phyloP scores from a whole-genome alignment of 1,140 invertebrate genomes.

The Myzus persicae region DNA sequence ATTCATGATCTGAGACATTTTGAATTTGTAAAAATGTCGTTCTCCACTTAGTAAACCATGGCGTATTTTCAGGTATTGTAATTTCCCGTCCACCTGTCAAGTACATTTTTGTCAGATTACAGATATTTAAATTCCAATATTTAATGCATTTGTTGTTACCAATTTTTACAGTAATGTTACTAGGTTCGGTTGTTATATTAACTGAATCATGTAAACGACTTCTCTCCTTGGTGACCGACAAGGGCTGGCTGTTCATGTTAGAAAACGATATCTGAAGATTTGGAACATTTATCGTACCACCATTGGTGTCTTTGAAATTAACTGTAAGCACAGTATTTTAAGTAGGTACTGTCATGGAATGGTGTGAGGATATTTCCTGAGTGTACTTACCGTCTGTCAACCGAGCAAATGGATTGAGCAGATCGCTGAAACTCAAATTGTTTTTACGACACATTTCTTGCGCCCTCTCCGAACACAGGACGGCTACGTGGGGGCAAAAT shows the following conservation, averaged over 20 bases:
- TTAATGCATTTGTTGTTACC: background rate
- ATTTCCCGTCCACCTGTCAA: constrained; percentile 27
- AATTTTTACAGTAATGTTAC: background rate
- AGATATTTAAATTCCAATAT: background rate
- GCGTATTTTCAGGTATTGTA: constrained; percentile 72
- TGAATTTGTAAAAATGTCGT: constrained; percentile 89
- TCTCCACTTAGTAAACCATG: constrained; percentile 97
- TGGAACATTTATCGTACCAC: constrained; percentile 11
- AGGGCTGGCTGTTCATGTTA: constrained; percentile 21
- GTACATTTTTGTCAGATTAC: background rate
- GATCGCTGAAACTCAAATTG: constrained; percentile 87
- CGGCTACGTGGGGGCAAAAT: constrained; percentile 88
- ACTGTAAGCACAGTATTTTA: constrained; percentile 9
- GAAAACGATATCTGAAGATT: constrained; percentile 10
- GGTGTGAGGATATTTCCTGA: background rate
- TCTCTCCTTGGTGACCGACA: constrained; percentile 31
- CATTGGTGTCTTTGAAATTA: constrained; percentile 38
- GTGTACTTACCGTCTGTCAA: background rate
- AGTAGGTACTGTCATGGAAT: background rate
- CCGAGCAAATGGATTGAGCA: constrained; percentile 86
- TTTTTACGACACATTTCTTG: constrained; percentile 88
- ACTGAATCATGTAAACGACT: constrained; percentile 36
- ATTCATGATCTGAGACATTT: constrained; percentile 94
- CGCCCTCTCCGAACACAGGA: constrained; percentile 81
- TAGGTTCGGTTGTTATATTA: constrained; percentile 20